A percentile compares a stretch with the other conserved stretches of the same genome.
phyloP scores from a whole-genome alignment of 1,140 invertebrate genomes.

The Caenorhabditis elegans region WBcel235 BX284604.4:7362001-7362500 shows the following conservation, averaged over 20 bases:
- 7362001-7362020: too few species aligned
- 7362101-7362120: background rate
- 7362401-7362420: background rate
- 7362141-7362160: background rate
- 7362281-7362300: background rate
- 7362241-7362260: background rate
- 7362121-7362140: background rate
- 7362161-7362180: background rate
- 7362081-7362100: background rate
- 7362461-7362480: background rate
- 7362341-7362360: background rate
- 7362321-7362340: background rate
- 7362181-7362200: background rate
- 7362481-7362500: background rate
- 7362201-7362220: background rate
- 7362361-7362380: background rate
- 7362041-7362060: too few species aligned
- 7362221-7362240: background rate
- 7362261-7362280: background rate
- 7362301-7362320: background rate
- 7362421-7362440: background rate
- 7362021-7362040: too few species aligned
- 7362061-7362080: background rate
- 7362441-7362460: background rate
- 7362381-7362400: background rate